These are phyloP conservation scores for Cosmopolites sordidus DNA, from an alignment of 2,888 invertebrate species.

Conservation along the genomic window DNA sequence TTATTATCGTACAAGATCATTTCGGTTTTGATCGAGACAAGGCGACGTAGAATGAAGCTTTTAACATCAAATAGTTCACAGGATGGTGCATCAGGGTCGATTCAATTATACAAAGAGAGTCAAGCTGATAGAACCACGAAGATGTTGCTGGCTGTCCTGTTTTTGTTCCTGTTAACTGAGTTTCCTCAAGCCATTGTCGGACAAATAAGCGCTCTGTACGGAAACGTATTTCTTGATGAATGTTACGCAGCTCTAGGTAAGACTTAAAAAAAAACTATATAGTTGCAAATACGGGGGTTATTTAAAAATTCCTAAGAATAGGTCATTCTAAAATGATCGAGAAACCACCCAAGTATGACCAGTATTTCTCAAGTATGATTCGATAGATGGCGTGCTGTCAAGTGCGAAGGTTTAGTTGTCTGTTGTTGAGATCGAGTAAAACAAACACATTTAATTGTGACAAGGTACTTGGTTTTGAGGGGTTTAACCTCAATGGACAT, in stretches of 20 bases:
- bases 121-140: constrained; percentile 79
- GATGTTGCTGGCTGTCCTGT: constrained; percentile 77
- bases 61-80: constrained; percentile 16
- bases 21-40: constrained; percentile 26
- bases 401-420: too few relatives aligned
- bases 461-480: too few relatives aligned
- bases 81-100: constrained; percentile 16
- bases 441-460: too few relatives aligned
- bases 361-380: too few relatives aligned
- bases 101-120: constrained; percentile 50
- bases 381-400: too few relatives aligned
- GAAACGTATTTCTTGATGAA: constrained; percentile 28
- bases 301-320: too few relatives aligned
- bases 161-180: constrained; percentile 80
- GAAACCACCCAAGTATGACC: too few relatives aligned
- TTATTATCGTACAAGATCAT: constrained; percentile 30
- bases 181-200: constrained; percentile 61
- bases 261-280: too few relatives aligned
- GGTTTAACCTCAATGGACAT: too few relatives aligned
- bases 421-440: too few relatives aligned
- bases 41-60: constrained; percentile 25
- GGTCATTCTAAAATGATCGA: too few relatives aligned
- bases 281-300: too few relatives aligned
- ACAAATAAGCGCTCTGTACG: constrained; percentile 46
- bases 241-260: constrained; percentile 32